Conservation (phyloP, 2,113 vertebrate genomes). For the Saguinus midas region DNA sequence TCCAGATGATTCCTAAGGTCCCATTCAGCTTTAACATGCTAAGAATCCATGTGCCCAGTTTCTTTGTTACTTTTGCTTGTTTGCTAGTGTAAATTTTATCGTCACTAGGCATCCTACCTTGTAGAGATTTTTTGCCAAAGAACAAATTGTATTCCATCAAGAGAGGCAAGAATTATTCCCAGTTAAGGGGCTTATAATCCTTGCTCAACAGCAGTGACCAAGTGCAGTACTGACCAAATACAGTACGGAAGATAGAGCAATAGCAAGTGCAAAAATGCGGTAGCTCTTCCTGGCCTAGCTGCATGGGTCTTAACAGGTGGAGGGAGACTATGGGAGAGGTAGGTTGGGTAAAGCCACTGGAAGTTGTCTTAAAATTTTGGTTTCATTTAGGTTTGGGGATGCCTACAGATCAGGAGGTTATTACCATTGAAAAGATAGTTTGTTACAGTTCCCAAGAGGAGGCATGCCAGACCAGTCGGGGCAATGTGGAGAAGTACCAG, state of each 20-base stretch:
- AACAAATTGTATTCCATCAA: not conserved
- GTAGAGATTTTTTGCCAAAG: not conserved
- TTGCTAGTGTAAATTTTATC: not conserved
- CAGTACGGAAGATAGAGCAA: not conserved
- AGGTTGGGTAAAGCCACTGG: not conserved
- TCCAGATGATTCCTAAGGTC: not conserved
- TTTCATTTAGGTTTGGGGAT: not conserved
- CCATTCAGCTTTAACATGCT: not conserved
- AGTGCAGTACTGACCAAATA: not conserved
- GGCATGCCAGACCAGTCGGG: not conserved
- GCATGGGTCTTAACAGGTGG: not conserved
- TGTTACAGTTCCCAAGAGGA: not conserved
- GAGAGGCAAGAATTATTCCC: not conserved
- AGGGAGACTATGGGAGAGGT: not conserved
- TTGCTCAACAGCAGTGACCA: not conserved
- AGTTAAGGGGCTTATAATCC: not conserved
- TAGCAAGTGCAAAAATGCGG: not conserved
- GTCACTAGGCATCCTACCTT: not conserved
- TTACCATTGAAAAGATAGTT: not conserved
- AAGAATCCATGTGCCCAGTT: not conserved
- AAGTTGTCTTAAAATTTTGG: not conserved
- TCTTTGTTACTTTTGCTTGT: not conserved
- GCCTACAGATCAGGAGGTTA: not conserved
- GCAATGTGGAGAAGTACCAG: not conserved
- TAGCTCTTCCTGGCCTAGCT: not conserved